Evolutionary conservation across 37 sponge, comb jelly and placozoan species (phyloP).

Genomic region (Lycopodina hypogea): DNA sequence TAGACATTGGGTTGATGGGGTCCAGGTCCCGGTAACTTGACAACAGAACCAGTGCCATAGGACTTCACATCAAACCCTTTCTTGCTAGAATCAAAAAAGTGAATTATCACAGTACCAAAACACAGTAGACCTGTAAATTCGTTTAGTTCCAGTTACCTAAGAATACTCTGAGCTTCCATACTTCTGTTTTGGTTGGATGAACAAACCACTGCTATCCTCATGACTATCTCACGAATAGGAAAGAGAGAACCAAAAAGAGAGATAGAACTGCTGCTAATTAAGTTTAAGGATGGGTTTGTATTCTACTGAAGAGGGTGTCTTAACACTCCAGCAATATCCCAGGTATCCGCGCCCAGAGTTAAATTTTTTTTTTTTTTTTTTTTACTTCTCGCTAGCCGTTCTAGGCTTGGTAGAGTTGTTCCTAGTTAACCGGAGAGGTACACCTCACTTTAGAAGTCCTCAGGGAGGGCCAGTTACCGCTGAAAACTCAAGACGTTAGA

Average conservation of each 20-base stretch:
- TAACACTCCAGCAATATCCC: too few relatives aligned
- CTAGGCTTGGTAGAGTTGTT: too few relatives aligned
- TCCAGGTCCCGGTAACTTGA: constrained; percentile 85
- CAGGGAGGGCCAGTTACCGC: too few relatives aligned
- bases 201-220: constrained; percentile 93
- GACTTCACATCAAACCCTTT: constrained; percentile 90
- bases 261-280: background rate
- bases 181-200: constrained; percentile 99
- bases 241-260: background rate
- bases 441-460: too few relatives aligned
- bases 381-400: too few relatives aligned
- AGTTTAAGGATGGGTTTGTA: background rate
- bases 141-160: constrained; percentile 60
- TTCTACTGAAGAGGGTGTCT: too few relatives aligned
- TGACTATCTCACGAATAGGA: background rate
- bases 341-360: too few relatives aligned
- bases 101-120: constrained; percentile 5
- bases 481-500: too few relatives aligned
- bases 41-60: constrained; percentile 87
- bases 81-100: constrained; percentile 55
- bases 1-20: constrained; percentile 85
- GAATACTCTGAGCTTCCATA: constrained; percentile 95
- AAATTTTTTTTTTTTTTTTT: too few relatives aligned
- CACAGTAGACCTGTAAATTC: background rate
- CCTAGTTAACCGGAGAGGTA: too few relatives aligned